These are phyloP conservation scores for Astropecten irregularis DNA, from an alignment of 53 echinoderm and acorn worm species.

Conservation along the genomic window DNA sequence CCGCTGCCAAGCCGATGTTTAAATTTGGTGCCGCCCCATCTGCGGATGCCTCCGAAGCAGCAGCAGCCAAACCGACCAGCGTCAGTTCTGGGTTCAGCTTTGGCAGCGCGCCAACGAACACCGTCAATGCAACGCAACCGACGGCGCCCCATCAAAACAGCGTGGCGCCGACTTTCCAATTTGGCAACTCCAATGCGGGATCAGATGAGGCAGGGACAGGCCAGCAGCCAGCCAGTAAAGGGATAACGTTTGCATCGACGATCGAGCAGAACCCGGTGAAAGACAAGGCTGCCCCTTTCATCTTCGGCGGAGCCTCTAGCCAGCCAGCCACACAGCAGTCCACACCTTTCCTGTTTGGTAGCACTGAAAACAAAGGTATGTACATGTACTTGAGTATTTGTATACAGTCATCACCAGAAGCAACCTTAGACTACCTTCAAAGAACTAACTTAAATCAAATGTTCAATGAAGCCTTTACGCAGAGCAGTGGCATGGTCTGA, in stretches of 20 bases:
- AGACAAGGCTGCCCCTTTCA: slow-evolving; percentile 20
- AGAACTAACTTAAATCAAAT: too few species aligned
- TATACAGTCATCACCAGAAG: too few species aligned
- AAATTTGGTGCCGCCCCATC: slow-evolving; percentile 59
- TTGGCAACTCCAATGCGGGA: slow-evolving; percentile 15
- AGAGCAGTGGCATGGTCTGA: too few species aligned
- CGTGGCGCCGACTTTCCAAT: slow-evolving; percentile 11
- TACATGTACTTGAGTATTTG: neutral
- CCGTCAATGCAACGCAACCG: neutral
- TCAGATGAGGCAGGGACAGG: slow-evolving; percentile 35
- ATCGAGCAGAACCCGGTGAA: slow-evolving; percentile 6
- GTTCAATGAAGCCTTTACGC: too few species aligned
- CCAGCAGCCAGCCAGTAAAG: neutral
- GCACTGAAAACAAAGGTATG: slow-evolving; percentile 49
- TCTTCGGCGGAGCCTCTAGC: slow-evolving; percentile 50
- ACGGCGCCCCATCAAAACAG: slow-evolving; percentile 19
- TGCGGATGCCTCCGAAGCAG: slow-evolving; percentile 10
- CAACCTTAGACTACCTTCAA: too few species aligned
- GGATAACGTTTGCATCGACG: neutral
- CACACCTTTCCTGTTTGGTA: slow-evolving; percentile 30
- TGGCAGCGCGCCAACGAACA: neutral
- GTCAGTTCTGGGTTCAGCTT: slow-evolving; percentile 20
- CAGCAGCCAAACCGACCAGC: neutral
- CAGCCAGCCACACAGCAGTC: neutral
- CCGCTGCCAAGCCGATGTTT: slow-evolving; percentile 15